Percentiles rank a stretch among this genome's conserved stretches.
Evolutionary conservation across 2,113 vertebrate genomes (phyloP).

Genomic region (Lasiurus cinereus): DNA sequence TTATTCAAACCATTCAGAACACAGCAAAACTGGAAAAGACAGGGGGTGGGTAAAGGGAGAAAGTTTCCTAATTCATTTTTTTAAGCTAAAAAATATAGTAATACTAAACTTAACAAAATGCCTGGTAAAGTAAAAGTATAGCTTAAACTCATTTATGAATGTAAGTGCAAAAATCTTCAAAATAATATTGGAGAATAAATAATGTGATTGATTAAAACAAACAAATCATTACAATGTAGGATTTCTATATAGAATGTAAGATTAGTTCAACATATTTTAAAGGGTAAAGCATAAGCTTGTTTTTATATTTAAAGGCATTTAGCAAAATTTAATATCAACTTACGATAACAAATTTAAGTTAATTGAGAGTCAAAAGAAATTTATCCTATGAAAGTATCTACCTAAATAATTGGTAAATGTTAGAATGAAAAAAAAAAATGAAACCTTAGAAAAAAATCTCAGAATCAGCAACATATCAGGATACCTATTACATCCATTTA

Average conservation of each 20-base stretch:
- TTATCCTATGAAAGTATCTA: neutral
- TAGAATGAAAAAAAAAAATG: neutral
- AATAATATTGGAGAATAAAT: neutral
- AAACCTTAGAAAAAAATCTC: neutral
- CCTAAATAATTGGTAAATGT: neutral
- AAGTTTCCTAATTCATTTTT: neutral
- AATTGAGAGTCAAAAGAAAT: neutral
- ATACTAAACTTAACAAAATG: neutral
- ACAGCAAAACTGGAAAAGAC: neutral
- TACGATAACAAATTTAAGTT: neutral
- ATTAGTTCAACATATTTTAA: neutral
- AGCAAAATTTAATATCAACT: neutral
- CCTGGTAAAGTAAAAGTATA: neutral
- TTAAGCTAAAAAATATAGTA: neutral
- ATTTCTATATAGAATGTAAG: neutral
- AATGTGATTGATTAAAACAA: neutral
- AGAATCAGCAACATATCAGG: neutral
- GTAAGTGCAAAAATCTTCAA: neutral
- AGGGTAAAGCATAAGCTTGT: neutral
- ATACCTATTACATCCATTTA: neutral
- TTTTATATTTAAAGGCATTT: neutral
- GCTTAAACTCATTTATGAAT: neutral
- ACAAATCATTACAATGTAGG: neutral
- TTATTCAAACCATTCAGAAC: slow-evolving; percentile 6
- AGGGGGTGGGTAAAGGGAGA: neutral